Percentiles rank a stretch among this genome's conserved stretches.
Evolutionary conservation across 2,113 vertebrate genomes (phyloP).

Genomic region (Mormyrus lacerda): DNA sequence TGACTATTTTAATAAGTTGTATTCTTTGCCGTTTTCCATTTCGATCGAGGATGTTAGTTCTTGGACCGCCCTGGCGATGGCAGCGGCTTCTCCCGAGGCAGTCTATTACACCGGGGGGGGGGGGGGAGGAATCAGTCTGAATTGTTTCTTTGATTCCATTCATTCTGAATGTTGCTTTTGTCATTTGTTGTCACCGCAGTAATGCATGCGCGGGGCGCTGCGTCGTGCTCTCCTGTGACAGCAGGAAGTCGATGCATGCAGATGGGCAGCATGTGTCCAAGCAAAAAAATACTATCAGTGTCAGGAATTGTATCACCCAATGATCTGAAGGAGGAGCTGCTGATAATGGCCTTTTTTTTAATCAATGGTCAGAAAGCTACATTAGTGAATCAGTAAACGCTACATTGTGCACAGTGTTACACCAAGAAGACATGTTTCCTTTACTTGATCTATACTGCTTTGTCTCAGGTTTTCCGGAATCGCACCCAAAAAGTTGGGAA

Average conservation of each 20-base stretch:
- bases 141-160: conserved; percentile 25
- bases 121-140: background rate
- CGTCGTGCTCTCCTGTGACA: background rate
- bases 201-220: conserved; percentile 25
- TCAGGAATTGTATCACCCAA: background rate
- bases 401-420: background rate
- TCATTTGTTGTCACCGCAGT: background rate
- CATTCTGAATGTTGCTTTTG: conserved; percentile 16
- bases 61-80: background rate
- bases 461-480: conserved; percentile 82
- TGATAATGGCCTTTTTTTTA: background rate
- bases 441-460: conserved; percentile 26
- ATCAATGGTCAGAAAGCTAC: background rate
- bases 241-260: background rate
- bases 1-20: background rate
- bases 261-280: background rate
- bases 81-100: background rate
- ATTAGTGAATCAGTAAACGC: background rate
- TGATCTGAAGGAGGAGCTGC: background rate
- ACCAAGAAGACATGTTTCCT: background rate
- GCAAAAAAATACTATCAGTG: background rate
- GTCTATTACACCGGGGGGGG: no score
- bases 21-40: background rate
- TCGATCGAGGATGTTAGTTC: background rate
- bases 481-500: conserved; percentile 84